These are phyloP conservation scores for Tachina fera DNA, from an alignment of 2,888 invertebrate genomes.

Conservation along the genomic window DNA sequence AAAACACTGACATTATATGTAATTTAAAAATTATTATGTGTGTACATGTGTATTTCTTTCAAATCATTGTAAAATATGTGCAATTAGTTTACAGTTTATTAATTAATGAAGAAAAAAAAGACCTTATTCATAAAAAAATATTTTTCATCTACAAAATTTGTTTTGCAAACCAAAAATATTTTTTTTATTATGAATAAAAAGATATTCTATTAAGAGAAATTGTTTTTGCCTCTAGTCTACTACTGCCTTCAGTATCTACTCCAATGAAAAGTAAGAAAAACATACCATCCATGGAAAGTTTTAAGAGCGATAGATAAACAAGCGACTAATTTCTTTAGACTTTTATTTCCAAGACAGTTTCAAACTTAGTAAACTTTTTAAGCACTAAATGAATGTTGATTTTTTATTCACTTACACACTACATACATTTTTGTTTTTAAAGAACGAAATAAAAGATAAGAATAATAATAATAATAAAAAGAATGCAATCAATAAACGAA, in stretches of 20 bases:
- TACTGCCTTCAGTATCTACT: not conserved
- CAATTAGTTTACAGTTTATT: too few species aligned
- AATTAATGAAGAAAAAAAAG: too few species aligned
- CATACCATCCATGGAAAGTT: not conserved
- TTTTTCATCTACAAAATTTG: too few species aligned
- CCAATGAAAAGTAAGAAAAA: conserved; percentile 28
- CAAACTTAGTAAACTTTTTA: conserved; percentile 27
- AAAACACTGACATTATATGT: not conserved
- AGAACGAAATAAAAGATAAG: conserved; percentile 24
- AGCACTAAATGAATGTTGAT: conserved; percentile 40
- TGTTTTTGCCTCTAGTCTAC: not conserved
- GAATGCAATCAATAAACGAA: conserved; percentile 53
- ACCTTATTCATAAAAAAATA: too few species aligned
- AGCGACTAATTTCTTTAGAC: conserved; percentile 1
- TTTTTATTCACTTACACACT: conserved; percentile 10
- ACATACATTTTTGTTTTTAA: conserved; percentile 27
- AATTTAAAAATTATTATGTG: too few species aligned
- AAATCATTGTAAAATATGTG: too few species aligned
- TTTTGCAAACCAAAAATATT: too few species aligned
- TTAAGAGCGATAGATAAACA: not conserved
- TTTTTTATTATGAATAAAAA: too few species aligned
- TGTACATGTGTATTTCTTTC: too few species aligned
- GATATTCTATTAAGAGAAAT: too few species aligned
- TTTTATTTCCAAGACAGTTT: not conserved
- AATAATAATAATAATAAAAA: not conserved